A percentile compares a stretch with the other conserved stretches of the same genome.
Conservation (phyloP, 2,113 vertebrate genomes). For the Petroica traversi region DNA sequence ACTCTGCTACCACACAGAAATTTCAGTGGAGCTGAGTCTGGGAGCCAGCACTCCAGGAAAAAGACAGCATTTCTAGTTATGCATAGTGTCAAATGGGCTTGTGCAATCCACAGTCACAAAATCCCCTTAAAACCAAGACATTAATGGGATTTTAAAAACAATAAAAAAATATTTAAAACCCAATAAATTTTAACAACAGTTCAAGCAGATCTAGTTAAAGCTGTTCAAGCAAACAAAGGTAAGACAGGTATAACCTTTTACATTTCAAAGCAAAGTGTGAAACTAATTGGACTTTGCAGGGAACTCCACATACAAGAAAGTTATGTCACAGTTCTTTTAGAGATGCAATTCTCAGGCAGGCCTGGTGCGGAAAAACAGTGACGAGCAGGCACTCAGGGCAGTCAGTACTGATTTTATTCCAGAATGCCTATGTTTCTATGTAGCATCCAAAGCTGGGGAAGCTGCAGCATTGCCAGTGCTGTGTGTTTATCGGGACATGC, state of each 20-base stretch:
- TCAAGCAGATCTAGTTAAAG: conserved; percentile 7
- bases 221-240: neutral
- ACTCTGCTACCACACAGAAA: fast-evolving
- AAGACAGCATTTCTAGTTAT: neutral
- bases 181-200: neutral
- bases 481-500: neutral
- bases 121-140: neutral
- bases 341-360: neutral
- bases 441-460: neutral
- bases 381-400: neutral
- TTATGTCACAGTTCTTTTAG: neutral
- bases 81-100: neutral
- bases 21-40: neutral
- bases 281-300: neutral
- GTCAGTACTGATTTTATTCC: neutral
- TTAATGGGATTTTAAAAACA: conserved; percentile 13
- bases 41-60: neutral
- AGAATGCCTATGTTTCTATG: neutral
- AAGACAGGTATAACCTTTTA: neutral
- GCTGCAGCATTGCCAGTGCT: fast-evolving
- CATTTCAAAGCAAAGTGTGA: neutral
- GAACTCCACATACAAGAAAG: neutral
- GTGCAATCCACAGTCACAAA: neutral
- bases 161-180: neutral
- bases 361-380: neutral